These are phyloP conservation scores for Enteromius afrohamiltoni DNA, from an alignment of 2,797 vertebrate genomes.

Conservation along the genomic window DNA sequence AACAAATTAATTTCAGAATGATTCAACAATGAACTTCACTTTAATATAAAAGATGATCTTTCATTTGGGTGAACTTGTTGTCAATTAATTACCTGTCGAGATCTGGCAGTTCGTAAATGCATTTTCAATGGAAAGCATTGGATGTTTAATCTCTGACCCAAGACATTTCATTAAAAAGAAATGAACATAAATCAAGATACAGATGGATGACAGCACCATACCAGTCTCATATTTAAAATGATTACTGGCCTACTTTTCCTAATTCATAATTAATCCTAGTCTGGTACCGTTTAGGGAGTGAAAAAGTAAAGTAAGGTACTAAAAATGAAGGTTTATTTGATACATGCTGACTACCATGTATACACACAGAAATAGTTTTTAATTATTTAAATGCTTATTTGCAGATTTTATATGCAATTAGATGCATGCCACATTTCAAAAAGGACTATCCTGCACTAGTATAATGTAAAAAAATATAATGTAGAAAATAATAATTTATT, in stretches of 20 bases:
- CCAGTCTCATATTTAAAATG: not conserved
- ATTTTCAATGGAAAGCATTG: conserved; percentile 9
- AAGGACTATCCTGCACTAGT: not conserved
- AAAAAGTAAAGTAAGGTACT: not conserved
- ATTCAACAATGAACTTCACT: not conserved
- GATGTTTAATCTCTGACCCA: conserved; percentile 5
- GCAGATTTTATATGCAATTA: not conserved
- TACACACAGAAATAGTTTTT: not conserved
- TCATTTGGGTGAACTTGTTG: not conserved
- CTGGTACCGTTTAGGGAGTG: not conserved
- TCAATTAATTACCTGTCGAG: not conserved
- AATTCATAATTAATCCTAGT: conserved; percentile 4
- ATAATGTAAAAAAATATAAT: not conserved
- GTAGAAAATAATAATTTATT: not conserved
- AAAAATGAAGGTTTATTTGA: not conserved
- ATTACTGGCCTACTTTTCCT: conserved; percentile 7
- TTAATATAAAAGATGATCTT: not conserved
- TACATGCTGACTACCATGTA: not conserved
- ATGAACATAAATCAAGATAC: not conserved
- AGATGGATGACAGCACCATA: not conserved
- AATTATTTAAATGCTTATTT: too few species aligned
- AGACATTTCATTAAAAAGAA: conserved; percentile 13
- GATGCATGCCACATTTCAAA: conserved; percentile 6
- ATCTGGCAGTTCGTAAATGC: not conserved
- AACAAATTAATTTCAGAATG: not conserved